Percentiles rank a stretch among this genome's conserved stretches.
Evolutionary conservation across 2,797 vertebrate species (phyloP).

Genomic region (Chromobotia macracanthus): DNA sequence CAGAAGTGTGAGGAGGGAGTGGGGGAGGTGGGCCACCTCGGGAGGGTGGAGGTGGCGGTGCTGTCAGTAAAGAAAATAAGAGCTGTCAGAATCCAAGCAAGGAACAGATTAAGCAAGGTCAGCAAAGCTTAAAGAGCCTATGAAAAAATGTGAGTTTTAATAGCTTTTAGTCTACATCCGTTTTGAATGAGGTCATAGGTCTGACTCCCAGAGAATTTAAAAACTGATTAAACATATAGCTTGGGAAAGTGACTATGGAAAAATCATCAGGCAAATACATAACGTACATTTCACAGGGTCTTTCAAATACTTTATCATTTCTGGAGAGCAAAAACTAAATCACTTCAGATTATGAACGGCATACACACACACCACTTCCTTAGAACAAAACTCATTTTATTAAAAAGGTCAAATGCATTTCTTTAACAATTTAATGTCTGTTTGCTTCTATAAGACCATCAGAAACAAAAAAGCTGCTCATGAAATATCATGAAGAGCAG

Average conservation of each 20-base stretch:
- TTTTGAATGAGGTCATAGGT: too few relatives aligned
- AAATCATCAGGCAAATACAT: too few relatives aligned
- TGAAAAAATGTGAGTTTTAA: too few relatives aligned
- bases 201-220: too few relatives aligned
- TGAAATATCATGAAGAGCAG: not conserved
- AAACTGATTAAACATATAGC: too few relatives aligned
- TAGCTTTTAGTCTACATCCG: too few relatives aligned
- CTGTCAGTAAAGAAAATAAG: conserved; percentile 68
- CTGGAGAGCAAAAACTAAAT: not conserved
- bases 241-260: too few relatives aligned
- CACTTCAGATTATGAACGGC: not conserved
- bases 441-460: not conserved
- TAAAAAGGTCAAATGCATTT: not conserved
- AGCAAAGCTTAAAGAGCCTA: not conserved
- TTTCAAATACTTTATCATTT: not conserved
- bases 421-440: not conserved
- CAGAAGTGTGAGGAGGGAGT: conserved; percentile 84
- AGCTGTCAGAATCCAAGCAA: not conserved
- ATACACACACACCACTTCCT: not conserved
- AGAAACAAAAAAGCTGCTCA: not conserved
- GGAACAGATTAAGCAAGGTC: not conserved
- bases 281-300: not conserved
- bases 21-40: conserved; percentile 84
- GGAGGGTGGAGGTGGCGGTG: conserved; percentile 89
- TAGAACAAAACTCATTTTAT: not conserved